These are phyloP conservation scores for Brenthis ino DNA, from an alignment of 2,888 invertebrate species.

Conservation along the genomic window DNA sequence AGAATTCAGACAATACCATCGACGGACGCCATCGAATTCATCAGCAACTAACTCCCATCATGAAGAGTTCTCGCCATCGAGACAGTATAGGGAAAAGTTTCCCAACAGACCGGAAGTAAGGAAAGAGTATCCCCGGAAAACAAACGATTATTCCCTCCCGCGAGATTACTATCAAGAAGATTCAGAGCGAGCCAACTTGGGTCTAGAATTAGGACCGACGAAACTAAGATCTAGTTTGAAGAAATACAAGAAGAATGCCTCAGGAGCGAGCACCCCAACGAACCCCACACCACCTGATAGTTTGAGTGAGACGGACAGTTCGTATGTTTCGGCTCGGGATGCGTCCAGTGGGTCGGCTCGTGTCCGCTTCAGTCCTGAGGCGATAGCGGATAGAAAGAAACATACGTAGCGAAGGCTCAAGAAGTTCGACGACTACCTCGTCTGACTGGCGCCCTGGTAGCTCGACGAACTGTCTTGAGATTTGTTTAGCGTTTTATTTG, in stretches of 20 bases:
- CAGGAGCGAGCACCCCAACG: conserved; percentile 88
- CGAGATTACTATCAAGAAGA: conserved; percentile 69
- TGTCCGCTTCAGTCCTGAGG: conserved; percentile 90
- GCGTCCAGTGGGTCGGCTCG: conserved; percentile 86
- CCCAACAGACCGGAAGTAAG: conserved; percentile 40
- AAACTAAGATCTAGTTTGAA: conserved; percentile 91
- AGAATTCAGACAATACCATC: conserved; percentile 81
- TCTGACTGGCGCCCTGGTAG: conserved; percentile 51
- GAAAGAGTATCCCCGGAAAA: conserved; percentile 66
- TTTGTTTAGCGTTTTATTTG: conserved; percentile 6
- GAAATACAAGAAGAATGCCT: conserved; percentile 82
- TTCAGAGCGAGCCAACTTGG: conserved; percentile 66
- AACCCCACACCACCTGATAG: conserved; percentile 94
- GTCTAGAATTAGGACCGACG: conserved; percentile 85
- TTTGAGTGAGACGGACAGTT: conserved; percentile 91
- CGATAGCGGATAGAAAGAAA: conserved; percentile 75
- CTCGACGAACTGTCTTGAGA: conserved; percentile 10
- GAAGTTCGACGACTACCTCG: conserved; percentile 78
- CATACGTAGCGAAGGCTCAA: conserved; percentile 77
- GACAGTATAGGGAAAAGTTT: conserved; percentile 58
- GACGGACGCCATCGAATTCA: conserved; percentile 90
- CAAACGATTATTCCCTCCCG: conserved; percentile 66
- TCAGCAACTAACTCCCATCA: conserved; percentile 81
- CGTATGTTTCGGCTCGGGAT: conserved; percentile 93
- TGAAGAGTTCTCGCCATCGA: conserved; percentile 73